Evolutionary conservation across 2,113 vertebrate species (phyloP), one percentile per base, ranked within the genome.

Genomic region (Aplodontia rufa): DNA sequence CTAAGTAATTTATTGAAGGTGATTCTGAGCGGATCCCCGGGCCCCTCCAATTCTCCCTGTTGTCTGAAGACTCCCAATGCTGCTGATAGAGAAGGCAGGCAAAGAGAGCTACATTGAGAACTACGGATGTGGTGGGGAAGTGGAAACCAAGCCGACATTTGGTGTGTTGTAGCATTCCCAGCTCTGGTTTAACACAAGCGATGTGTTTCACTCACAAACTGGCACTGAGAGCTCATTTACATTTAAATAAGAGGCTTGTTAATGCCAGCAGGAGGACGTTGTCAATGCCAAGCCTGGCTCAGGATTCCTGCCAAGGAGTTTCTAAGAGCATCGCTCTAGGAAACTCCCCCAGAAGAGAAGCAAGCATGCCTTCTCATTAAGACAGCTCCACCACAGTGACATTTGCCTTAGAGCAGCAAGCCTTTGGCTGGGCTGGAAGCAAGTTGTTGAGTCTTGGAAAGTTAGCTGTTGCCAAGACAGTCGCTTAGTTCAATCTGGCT

Each of bases 321-420:
- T 98, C 98, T 98, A 98, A 98, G 98, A 98, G 98, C 98, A 98
- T 98, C 98, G 98, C 98, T 98, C 98, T 98, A 99, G 98, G 98
- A 99, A 98, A 98, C 98, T 98, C 98, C 98, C 98, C 98, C 98
- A 97, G 98, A 98, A 98, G 98, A 96, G 98, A 98, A 97, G 97
- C 96, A 97, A 97, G 96, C 96, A 95, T 97, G 98, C 96, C 94
- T 97, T 95, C 97, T 97, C 97, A 96, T 97, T 97, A 97, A 97
- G 97, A 97, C 95, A 94, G 93, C 83, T 97, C 96, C 20, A 90
- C 97, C 95, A 96, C 95, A 80, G 94, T 97, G 97, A 95, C 97
- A 98, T 96, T 97, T 97, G 96, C 95, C 95, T 97, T 95, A 76
- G 96, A 97, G 95, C 14, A 1, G 94, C 86, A 96, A 97, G 94